Base-by-base conservation (phyloP, 2,113 vertebrate species). In the Plecotus auritus region DNA sequence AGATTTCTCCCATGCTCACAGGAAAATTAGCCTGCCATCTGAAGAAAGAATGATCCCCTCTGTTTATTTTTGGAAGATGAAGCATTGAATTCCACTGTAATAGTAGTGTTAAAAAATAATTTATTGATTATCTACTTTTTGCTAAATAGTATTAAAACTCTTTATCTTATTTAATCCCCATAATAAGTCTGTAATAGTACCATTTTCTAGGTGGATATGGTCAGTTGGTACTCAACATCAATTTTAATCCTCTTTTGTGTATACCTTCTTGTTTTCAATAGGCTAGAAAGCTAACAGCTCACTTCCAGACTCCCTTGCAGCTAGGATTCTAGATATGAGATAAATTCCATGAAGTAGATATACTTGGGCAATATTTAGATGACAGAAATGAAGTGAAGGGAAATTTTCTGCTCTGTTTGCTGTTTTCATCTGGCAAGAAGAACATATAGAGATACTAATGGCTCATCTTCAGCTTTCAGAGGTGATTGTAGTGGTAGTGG, bases 81-180 rank as follows among this genome's bases (percentile, higher is more conserved):
- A 90, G 51, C 37, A 37, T 28, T 80, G 23, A 64, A 61, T 80
- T 37, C 22, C 28, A 94, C 30, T 69, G 28, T 5, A 90, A 32
- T 54, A 49, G 26, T 49, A 51, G 26, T 67, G n/a, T 35, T 35
- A 91, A 16, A 96, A 96, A 85, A 94, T 86, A 67, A 91, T 93
- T 78, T 72, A 80, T 92, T 37, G 28, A 73, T 45, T 82, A 13
- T 14, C 59, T 26, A 84, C 16, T 85, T 80, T 85, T 91, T 84
- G 40, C 42, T 94, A 80, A 73, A 69, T 28, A 78, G 30, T 64
- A 16, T 45, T 78, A 37, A 92, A 78, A 81, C 9, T 74, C 28
- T 69, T 82, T 95, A 73, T 69, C 51, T 95, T 81, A 83, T 28
- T 84, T 91, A 77, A 85, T 56, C 47, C 9, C 28, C 30, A n/a